Evolutionary conservation across 1,140 invertebrate genomes (phyloP), one percentile per base, ranked within the genome.

Genomic region (Aradophagus sp.): DNA sequence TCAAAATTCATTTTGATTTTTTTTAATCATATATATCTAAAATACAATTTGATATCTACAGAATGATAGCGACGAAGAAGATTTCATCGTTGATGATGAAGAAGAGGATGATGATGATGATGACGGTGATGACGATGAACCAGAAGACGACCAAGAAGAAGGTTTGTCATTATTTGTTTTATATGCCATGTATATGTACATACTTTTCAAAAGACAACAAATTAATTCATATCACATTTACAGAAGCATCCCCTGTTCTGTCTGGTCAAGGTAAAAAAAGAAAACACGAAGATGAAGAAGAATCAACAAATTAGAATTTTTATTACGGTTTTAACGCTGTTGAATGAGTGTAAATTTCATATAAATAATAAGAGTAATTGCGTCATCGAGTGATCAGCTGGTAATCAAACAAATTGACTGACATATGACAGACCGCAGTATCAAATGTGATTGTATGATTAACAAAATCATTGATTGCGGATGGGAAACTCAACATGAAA

Each of bases 241-340:
- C 81, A 81, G 88, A 89, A 47, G 68, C 82, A 55, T 81, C 87
- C 74, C 86, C 87, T 72, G 86, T 86, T 36, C 41, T 55, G 19
- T 34, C 48, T 34, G 58, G 35, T 41, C 84, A 89, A 85, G 91
- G 91, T 47, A 91, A 91, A 79, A 92, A 92, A 78, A 89, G 91
- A 88, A 92, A 92, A 88, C 87, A 89, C 75, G 91, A 92, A 74
- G 89, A 89, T 13, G 86, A 80, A 23, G 86, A 75, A 16, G 84
- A 84, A 55, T 72, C 79, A 39, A 82, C 77, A 41, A 86, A 86
- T 76, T 83, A 84, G 74, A 81, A 80, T 44, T 61, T 48, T 71
- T 59, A 70, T 71, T 42, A 77, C 29, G n/a, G n/a, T 73, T 78
- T 80, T 78, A 67, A 75, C 61, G 55, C 76, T 80, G 77, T 83